Evolutionary conservation across 1,140 invertebrate species (phyloP), one percentile per base, ranked within the genome.

Genomic region (Meloidogyne floridensis): DNA sequence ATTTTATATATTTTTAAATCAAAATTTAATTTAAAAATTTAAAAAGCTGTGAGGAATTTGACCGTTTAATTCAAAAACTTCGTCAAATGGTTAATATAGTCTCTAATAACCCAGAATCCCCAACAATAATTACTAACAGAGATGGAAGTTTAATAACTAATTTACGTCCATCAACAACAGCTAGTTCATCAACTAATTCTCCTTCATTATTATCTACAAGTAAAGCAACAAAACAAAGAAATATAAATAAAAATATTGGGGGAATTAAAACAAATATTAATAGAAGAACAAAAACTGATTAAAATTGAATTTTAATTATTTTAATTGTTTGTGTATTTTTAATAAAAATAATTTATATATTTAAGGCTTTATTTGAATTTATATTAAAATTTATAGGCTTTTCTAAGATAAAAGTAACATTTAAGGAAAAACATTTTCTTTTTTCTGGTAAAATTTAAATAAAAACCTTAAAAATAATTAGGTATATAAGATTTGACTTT

Each of bases 51-150:
- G 54, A 80, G 80, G 72, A 80, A 76, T 80, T 80, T 20, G 80
- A 80, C n/a, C 72, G 53, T 51, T 70, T 81, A 51, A 71, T 81
- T 72, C 65, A 80, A 47, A 80, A 80, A 75, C 18, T 80, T 32
- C 80, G 76, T n/a, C 80, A 80, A 69, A 42, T 77, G 76, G 20
- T 43, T 72, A 8, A 18, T 47, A 47, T 53, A 15, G 72, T 73
- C 4, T n/a, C n/a, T 15, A 15, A 54, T n/a, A 32, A 72, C 13
- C 32, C 71, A 54, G 43, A 47, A 47, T 74, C n/a, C 7, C 72
- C 72, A 47, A 65, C 56, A 59, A 59, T n/a, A n/a, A n/a, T n/a
- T n/a, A 65, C 3, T 6, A 65, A n/a, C 32, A 32, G 32, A 32
- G 32, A 32, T 32, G 32, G 32, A 32, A 59, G 56, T 59, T 59